Evolutionary conservation across 2,888 invertebrate species (phyloP), one percentile per base, ranked within the genome.

Genomic region (Drosophila recens): DNA sequence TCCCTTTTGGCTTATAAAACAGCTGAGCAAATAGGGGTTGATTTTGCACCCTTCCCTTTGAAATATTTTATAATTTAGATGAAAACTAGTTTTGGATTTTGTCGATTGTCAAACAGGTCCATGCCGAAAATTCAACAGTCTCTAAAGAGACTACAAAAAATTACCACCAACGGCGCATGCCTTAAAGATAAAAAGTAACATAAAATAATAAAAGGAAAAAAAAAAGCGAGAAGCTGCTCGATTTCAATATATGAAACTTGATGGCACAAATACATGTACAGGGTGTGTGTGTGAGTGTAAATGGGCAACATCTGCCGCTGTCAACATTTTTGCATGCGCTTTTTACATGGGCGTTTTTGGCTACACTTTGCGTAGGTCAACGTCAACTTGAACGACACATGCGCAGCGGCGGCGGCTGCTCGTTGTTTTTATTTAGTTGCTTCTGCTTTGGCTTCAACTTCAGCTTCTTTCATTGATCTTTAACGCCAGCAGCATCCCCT

Each of bases 301-400:
- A 76, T 79, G 80, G 72, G 88, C 71, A 90, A 90, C 87, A 80
- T 87, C 80, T 80, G 82, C 76, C 80, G 82, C 52, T 78, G 68
- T 72, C 51, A 65, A 68, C 68, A 71, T 78, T 84, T 82, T 83
- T 83, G 75, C 80, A 82, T 80, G 80, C 73, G 73, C 71, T 69
- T 82, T 72, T 76, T 66, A 62, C 67, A 67, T 62, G 62, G 45
- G 51, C 63, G 58, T 69, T 80, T 85, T 85, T 80, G 81, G 67
- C 70, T 87, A 79, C 75, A 70, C 83, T 80, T 79, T 81, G 90
- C 91, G 91, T 91, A 91, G 91, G 91, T 91, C 91, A 91, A 90
- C 88, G 84, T 80, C 72, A 63, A 65, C 78, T 49, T 66, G 8
- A 30, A 30, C 87, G 87, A 82, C 82, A 84, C 82, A 83, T 87